Conservation (phyloP, 2,888 invertebrate species). For the Zygogramma bicolorata region DNA sequence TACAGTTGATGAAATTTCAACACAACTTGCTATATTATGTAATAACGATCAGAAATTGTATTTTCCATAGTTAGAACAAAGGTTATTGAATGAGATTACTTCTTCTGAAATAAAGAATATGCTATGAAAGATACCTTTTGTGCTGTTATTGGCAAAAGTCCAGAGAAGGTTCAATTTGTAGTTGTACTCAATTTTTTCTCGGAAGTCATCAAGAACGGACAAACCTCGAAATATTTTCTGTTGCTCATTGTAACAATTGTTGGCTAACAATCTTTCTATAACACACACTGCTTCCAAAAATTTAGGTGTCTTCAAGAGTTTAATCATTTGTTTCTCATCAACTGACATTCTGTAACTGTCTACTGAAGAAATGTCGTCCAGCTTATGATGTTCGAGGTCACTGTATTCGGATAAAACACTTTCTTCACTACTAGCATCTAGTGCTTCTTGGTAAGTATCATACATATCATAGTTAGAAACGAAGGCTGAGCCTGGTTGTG, state of each 20-base stretch:
- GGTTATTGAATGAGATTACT: not conserved
- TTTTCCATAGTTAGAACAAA: too few species aligned
- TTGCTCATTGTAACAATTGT: slow-evolving; percentile 74
- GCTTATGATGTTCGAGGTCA: slow-evolving; percentile 51
- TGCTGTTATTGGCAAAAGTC: slow-evolving; percentile 72
- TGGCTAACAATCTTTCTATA: slow-evolving; percentile 79
- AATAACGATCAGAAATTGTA: too few species aligned
- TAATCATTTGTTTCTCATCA: slow-evolving; percentile 62
- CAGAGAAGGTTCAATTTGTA: slow-evolving; percentile 78
- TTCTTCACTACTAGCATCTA: slow-evolving; percentile 49
- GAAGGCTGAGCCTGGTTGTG: slow-evolving; percentile 70
- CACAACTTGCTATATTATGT: too few species aligned
- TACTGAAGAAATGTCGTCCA: slow-evolving; percentile 47
- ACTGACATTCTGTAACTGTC: slow-evolving; percentile 55
- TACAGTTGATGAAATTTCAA: too few species aligned
- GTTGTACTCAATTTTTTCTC: slow-evolving; percentile 74
- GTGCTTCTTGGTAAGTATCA: slow-evolving; percentile 73
- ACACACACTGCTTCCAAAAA: slow-evolving; percentile 76
- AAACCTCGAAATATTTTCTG: slow-evolving; percentile 81
- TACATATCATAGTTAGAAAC: slow-evolving; percentile 85
- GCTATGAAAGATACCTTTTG: slow-evolving; percentile 62
- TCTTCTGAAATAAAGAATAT: too few species aligned
- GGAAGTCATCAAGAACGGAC: slow-evolving; percentile 70
- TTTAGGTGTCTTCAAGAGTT: slow-evolving; percentile 59
- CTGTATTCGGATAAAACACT: slow-evolving; percentile 28